Evolutionary conservation across 2,797 vertebrate genomes (phyloP).

Genomic region (Peromyscus melanophrys): DNA sequence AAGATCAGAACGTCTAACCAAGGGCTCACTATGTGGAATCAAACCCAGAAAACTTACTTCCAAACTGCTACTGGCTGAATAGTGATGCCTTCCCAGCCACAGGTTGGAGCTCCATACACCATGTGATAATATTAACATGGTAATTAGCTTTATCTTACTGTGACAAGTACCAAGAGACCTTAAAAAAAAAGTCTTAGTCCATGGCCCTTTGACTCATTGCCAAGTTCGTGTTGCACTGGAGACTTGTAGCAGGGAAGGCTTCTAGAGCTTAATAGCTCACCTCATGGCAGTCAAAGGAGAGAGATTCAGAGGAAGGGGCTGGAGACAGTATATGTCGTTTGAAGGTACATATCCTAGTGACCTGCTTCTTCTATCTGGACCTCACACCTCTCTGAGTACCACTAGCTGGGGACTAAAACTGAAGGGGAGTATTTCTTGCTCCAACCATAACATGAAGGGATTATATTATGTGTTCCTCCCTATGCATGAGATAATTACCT

Average conservation of each 20-base stretch:
- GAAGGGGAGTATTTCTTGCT: background rate
- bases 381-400: background rate
- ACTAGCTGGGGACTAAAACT: background rate
- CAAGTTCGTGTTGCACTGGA: background rate
- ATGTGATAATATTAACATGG: background rate
- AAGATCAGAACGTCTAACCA: background rate
- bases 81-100: background rate
- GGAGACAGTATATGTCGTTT: background rate
- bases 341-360: background rate
- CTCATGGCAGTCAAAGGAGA: background rate
- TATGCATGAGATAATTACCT: background rate
- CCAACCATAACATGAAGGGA: background rate
- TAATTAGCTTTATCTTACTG: background rate
- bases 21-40: background rate
- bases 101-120: background rate
- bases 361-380: background rate
- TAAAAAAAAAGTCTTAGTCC: background rate
- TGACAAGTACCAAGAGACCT: background rate
- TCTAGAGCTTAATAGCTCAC: background rate
- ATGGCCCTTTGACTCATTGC: background rate
- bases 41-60: constrained; percentile 46
- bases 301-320: background rate
- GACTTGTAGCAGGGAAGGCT: background rate
- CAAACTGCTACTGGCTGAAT: background rate
- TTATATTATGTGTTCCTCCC: background rate